Evolutionary conservation across 2,888 invertebrate species (phyloP).

Genomic region (Epinotia ramella): DNA sequence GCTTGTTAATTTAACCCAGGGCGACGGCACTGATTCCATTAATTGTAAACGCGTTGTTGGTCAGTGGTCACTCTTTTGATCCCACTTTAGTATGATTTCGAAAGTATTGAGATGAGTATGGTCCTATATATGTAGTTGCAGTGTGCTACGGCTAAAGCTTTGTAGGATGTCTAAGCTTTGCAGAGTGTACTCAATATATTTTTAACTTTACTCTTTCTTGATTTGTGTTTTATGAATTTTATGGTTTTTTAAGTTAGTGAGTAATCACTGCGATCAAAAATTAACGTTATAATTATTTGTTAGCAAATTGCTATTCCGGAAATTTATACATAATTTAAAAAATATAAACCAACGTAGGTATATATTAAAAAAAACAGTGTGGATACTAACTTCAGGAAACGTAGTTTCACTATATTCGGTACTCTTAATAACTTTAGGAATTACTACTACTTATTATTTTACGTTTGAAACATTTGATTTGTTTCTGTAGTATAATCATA

Average conservation of each 20-base stretch:
- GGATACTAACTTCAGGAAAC: not conserved
- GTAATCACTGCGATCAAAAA: not conserved
- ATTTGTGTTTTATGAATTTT: too few relatives aligned
- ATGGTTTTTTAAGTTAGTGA: too few relatives aligned
- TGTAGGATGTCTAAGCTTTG: too few relatives aligned
- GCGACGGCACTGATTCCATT: conserved; percentile 26
- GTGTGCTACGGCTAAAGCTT: not conserved
- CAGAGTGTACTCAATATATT: too few relatives aligned
- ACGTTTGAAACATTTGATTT: not conserved
- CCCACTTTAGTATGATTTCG: not conserved
- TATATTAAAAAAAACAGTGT: too few relatives aligned
- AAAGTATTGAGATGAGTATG: not conserved
- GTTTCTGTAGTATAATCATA: not conserved
- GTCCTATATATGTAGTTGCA: not conserved
- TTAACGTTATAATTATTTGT: not conserved
- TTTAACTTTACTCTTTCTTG: too few relatives aligned
- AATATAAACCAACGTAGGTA: too few relatives aligned
- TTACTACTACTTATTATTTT: too few relatives aligned
- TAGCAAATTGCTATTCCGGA: not conserved
- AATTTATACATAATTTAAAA: not conserved
- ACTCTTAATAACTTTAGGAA: not conserved
- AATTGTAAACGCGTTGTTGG: conserved; percentile 11
- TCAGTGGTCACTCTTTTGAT: conserved; percentile 12
- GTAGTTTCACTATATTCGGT: not conserved
- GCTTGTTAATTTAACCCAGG: not conserved